phyloP scores from a whole-genome alignment of 2,797 vertebrate species.

The Aeoliscus strigatus region DNA sequence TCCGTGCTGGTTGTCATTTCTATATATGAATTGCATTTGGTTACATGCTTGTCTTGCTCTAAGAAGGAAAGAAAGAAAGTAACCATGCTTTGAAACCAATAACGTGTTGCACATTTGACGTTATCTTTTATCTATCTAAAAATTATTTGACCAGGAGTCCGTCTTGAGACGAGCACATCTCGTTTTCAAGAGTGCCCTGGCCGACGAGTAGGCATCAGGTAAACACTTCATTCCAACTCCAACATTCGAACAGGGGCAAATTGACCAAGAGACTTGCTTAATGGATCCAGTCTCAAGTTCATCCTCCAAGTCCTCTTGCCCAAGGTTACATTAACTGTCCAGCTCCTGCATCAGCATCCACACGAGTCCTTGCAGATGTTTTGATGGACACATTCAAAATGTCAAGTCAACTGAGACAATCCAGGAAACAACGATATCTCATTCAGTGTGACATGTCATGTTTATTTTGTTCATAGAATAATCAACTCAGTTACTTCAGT shows the following conservation, averaged over 20 bases:
- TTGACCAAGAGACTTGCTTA: constrained; percentile 64
- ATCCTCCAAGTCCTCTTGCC: constrained; percentile 58
- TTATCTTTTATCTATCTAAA: constrained; percentile 83
- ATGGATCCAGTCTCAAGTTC: constrained; percentile 61
- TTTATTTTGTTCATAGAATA: constrained; percentile 45
- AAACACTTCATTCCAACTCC: constrained; percentile 80
- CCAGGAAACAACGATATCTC: constrained; percentile 54
- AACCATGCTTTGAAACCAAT: constrained; percentile 78
- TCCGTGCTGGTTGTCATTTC: constrained; percentile 79
- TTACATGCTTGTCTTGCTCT: constrained; percentile 74
- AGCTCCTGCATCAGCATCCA: constrained; percentile 57
- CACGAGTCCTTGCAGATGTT: constrained; percentile 45
- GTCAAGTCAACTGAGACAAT: constrained; percentile 53
- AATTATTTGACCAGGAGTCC: constrained; percentile 86
- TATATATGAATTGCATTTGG: constrained; percentile 78
- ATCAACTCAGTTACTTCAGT: constrained; percentile 36
- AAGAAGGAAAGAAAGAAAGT: constrained; percentile 62
- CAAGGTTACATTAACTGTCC: constrained; percentile 56
- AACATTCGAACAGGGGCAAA: constrained; percentile 70
- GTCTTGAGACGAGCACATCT: constrained; percentile 87
- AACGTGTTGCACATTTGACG: constrained; percentile 80
- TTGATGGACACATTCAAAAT: constrained; percentile 52
- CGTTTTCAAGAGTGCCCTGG: constrained; percentile 87
- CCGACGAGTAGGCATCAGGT: constrained; percentile 84
- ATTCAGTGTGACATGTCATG: constrained; percentile 56